A percentile compares a stretch with the other conserved stretches of the same genome.
Conservation (phyloP, 1,140 invertebrate genomes). For the Lucilia cuprina region DNA sequence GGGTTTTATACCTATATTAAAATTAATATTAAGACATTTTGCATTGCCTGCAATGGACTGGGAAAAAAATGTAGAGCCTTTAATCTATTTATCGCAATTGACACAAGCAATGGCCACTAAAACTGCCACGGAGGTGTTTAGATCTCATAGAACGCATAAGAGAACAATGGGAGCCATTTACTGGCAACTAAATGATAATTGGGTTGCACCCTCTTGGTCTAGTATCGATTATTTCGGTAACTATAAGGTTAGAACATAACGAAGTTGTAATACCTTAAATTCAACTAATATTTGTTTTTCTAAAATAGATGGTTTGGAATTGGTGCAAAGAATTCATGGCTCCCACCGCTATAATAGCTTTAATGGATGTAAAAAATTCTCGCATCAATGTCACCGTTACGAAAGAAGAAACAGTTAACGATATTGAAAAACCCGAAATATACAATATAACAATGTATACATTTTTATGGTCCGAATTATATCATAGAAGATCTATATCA, state of each 20-base stretch:
- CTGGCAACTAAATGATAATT: slow-evolving; percentile 99
- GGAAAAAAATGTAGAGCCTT: slow-evolving; percentile 66
- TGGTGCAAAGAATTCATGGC: slow-evolving; percentile 86
- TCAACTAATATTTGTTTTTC: background rate
- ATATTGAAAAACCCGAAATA: slow-evolving; percentile 34
- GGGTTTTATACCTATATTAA: slow-evolving; percentile 71
- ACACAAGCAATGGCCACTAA: slow-evolving; percentile 88
- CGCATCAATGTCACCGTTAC: slow-evolving; percentile 49
- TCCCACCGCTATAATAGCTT: slow-evolving; percentile 63
- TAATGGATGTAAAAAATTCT: slow-evolving; percentile 44
- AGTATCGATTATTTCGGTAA: slow-evolving; percentile 73
- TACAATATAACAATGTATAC: slow-evolving; percentile 47
- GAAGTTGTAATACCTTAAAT: background rate
- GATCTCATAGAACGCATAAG: slow-evolving; percentile 75
- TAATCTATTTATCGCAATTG: slow-evolving; percentile 81
- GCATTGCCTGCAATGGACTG: slow-evolving; percentile 64
- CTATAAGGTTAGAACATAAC: slow-evolving; percentile 41
- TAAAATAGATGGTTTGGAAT: slow-evolving; percentile 78
- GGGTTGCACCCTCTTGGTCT: slow-evolving; percentile 97
- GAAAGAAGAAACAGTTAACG: slow-evolving; percentile 43
- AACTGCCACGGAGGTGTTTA: slow-evolving; percentile 86
- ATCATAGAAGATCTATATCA: slow-evolving; percentile 43
- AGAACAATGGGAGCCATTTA: slow-evolving; percentile 95
- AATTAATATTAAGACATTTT: slow-evolving; percentile 70
- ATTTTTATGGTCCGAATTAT: slow-evolving; percentile 50